A percentile compares a stretch with the other conserved stretches of the same genome.
These are phyloP conservation scores for Alosa sapidissima DNA, from an alignment of 2,797 vertebrate species.

Conservation along the genomic window DNA sequence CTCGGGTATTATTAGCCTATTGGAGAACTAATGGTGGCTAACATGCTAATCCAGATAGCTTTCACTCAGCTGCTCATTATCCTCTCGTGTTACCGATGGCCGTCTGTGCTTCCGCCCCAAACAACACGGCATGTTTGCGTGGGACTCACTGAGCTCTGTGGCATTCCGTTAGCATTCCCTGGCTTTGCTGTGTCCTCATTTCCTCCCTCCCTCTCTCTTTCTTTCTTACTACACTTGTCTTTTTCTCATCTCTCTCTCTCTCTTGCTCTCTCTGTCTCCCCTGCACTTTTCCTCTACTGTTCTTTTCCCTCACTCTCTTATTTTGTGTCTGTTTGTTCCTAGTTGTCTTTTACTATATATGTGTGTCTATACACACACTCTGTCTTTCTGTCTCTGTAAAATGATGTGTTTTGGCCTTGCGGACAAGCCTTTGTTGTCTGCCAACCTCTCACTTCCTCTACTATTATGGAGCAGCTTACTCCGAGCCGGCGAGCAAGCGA, in stretches of 20 bases:
- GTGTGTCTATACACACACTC: no score
- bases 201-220: background rate
- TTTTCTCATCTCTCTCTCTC: background rate
- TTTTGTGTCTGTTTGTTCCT: no score
- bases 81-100: background rate
- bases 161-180: no score
- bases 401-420: no score
- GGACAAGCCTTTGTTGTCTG: no score
- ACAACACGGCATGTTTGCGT: background rate
- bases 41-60: constrained; percentile 8
- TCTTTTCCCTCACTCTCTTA: background rate
- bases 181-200: background rate
- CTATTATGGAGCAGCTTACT: background rate
- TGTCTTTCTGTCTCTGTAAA: constrained; percentile 8
- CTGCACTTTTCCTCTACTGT: constrained; percentile 2
- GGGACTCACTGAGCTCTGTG: no score
- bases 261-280: background rate
- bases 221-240: background rate
- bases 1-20: no score
- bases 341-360: no score
- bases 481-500: background rate
- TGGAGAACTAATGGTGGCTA: background rate
- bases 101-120: background rate
- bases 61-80: background rate
- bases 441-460: background rate